These are phyloP conservation scores for Falco novaeseelandiae DNA, from an alignment of 2,797 vertebrate genomes.

Conservation along the genomic window DNA sequence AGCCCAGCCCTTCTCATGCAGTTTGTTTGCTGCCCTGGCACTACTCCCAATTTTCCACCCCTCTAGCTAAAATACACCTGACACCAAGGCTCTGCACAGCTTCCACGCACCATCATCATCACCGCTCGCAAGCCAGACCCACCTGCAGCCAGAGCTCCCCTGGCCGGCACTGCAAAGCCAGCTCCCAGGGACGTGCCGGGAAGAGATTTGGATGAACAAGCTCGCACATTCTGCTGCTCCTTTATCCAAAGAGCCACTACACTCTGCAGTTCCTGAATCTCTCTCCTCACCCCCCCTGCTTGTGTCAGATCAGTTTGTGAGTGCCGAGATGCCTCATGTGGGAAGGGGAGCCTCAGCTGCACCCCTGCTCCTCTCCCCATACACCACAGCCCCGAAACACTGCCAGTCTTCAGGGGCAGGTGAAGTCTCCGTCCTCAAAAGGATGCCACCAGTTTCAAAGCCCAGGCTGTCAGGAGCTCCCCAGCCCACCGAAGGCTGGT, in stretches of 20 bases:
- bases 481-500: background rate
- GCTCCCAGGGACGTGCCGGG: background rate
- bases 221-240: background rate
- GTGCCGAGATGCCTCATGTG: rapidly evolving
- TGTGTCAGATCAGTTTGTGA: background rate
- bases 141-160: background rate
- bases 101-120: rapidly evolving
- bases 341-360: background rate
- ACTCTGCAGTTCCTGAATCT: background rate
- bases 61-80: no score
- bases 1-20: background rate
- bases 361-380: background rate
- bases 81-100: background rate
- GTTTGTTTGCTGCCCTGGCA: background rate
- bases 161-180: background rate
- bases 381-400: background rate
- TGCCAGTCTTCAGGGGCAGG: background rate
- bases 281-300: background rate
- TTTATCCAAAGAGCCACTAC: background rate
- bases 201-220: background rate
- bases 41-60: background rate
- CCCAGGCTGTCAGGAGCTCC: background rate
- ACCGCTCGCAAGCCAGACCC: background rate
- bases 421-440: background rate
- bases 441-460: background rate